Base-by-base conservation (phyloP, 30 jellyfish, hydroid and myxozoan species). In the Turritopsis rubra region DNA sequence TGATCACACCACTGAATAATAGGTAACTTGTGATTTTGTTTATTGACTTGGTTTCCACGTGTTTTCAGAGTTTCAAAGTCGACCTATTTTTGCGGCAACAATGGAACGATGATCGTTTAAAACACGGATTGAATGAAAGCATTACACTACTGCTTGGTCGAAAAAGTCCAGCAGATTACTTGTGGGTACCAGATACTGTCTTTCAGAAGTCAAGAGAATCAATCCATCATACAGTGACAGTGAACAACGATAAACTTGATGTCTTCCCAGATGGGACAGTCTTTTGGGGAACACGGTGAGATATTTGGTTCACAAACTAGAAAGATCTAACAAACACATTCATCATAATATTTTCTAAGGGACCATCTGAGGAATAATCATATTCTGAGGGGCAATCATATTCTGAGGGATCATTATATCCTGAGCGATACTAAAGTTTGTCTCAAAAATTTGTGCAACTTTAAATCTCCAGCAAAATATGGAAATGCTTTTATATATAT, bases 121-220 rank as follows among this genome's bases (percentile, higher is more conserved):
- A 70, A 21, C 98, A 92, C 60, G 79, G 82, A 20, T 28, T 88
- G 41, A 79, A 41, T 18, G 65, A 80, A 52, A 65, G 86, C 21
- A 73, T 92, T 16, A 82, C 84, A 21, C 86, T 87, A 53, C 82
- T 85, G 79, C 24, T 88, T 41, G 98, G 98, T 1, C 82, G 54
- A 79, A 84, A 85, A 53, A 89, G 86, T 27, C 96, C 96, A 19
- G 52, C 96, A 0, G 96, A 92, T 41, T 29, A 87, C 26, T 84
- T 92, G 25, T 94, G 99, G 99, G 93, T 85, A 5, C 99, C 99
- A 23, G 99, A 94, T 75, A 89, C 99, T 1, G 94, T 86, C 65
- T 89, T 94, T 66, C 79, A 86, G 54, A 94, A 89, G 65, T 91
- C 99, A 41, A 79, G 83, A 7, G 70, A 85, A 29, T 77, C 99